These are phyloP conservation scores for Drosophila tropicalis DNA, from an alignment of 1,140 invertebrate genomes.

Conservation along the genomic window DNA sequence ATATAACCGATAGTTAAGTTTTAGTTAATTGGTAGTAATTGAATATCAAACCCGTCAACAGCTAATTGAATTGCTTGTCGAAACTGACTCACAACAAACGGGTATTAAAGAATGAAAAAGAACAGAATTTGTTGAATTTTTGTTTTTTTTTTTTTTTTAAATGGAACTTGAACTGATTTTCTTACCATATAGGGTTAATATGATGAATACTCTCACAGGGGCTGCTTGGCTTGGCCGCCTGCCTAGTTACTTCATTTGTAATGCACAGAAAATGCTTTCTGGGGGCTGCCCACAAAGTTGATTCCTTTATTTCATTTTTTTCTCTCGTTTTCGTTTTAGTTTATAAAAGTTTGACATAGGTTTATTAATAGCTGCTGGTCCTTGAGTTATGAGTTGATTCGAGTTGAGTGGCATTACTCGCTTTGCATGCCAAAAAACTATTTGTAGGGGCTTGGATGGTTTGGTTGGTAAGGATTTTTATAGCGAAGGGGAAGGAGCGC, in stretches of 20 bases:
- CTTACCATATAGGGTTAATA: constrained; percentile 33
- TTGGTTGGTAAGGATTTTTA: background rate
- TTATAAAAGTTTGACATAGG: constrained; percentile 73
- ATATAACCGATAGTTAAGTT: no score
- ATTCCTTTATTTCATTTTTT: background rate
- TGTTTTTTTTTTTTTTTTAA: no score
- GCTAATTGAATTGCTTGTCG: no score
- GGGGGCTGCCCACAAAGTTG: constrained; percentile 40
- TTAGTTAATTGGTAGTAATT: no score
- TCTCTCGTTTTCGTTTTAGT: constrained; percentile 47
- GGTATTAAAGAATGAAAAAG: no score
- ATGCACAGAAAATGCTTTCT: constrained; percentile 38
- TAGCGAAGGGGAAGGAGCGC: no score
- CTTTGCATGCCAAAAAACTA: constrained; percentile 60
- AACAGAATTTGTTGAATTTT: no score
- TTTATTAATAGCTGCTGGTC: constrained; percentile 73
- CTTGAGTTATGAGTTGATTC: constrained; percentile 49
- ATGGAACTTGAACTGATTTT: no score
- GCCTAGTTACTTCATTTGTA: constrained; percentile 51
- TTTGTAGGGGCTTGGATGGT: constrained; percentile 48
- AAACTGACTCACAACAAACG: no score
- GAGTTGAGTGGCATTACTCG: constrained; percentile 9
- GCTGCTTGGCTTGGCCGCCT: constrained; percentile 3
- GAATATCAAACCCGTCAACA: no score
- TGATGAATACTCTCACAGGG: constrained; percentile 36